Percentiles rank a stretch among this genome's conserved stretches.
These are phyloP conservation scores for Ciconia nigra DNA, from an alignment of 2,797 vertebrate genomes.

Conservation along the genomic window DNA sequence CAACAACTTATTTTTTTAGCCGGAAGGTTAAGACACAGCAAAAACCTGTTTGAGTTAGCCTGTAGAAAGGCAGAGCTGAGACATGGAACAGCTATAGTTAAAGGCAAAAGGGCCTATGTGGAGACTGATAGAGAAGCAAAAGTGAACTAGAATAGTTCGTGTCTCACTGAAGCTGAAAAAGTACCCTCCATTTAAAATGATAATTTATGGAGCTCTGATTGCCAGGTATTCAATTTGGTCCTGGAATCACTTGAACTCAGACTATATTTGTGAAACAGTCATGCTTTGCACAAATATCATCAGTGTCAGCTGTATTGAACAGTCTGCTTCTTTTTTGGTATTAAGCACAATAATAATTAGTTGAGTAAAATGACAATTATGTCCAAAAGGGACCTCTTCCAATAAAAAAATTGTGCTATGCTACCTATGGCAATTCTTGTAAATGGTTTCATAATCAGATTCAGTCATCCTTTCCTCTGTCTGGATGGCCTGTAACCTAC, in stretches of 20 bases:
- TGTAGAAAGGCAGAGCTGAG: not conserved
- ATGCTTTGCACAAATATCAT: slow-evolving; percentile 35
- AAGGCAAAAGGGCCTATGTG: not conserved
- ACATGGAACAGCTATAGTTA: not conserved
- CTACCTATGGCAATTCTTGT: not conserved
- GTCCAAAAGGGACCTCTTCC: not conserved
- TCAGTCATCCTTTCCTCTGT: not conserved
- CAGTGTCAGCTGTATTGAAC: slow-evolving; percentile 20
- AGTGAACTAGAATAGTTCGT: not conserved
- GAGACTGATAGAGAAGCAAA: not conserved
- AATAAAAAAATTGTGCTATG: slow-evolving; percentile 25
- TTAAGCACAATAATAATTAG: slow-evolving; percentile 36
- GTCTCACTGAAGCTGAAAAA: not conserved
- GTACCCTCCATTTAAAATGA: not conserved
- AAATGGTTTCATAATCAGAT: slow-evolving; percentile 23
- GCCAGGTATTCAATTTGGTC: slow-evolving; percentile 44
- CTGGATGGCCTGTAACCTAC: not conserved
- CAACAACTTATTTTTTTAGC: not conserved
- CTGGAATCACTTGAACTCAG: slow-evolving; percentile 28
- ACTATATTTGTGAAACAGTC: slow-evolving; percentile 15
- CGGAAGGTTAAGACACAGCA: not conserved
- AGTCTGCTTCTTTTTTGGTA: not conserved
- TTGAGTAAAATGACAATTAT: slow-evolving; percentile 26
- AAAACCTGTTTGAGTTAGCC: not conserved
- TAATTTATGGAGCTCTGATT: slow-evolving; percentile 26